Evolutionary conservation across 2,888 invertebrate genomes (phyloP).

Genomic region (Cataglyphis livida): DNA sequence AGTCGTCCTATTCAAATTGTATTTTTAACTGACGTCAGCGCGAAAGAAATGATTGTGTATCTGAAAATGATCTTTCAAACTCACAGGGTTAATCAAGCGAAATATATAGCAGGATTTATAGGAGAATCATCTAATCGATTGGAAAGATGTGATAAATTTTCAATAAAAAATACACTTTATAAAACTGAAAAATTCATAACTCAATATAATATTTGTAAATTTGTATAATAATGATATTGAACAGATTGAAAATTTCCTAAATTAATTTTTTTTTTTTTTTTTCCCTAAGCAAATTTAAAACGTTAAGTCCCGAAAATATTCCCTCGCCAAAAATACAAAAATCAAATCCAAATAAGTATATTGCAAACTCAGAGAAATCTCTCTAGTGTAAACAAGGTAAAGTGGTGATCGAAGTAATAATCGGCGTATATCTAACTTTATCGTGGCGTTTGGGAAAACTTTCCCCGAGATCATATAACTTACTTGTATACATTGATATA

Average conservation of each 20-base stretch:
- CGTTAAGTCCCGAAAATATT: too few species aligned
- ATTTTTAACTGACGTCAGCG: slow-evolving; percentile 19
- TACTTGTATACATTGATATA: slow-evolving; percentile 42
- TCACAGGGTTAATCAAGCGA: slow-evolving; percentile 21
- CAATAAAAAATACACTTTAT: slow-evolving; percentile 23
- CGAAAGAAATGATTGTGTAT: not conserved
- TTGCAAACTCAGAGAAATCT: slow-evolving; percentile 29
- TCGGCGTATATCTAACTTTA: slow-evolving; percentile 46
- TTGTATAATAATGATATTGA: not conserved
- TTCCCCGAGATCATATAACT: slow-evolving; percentile 51
- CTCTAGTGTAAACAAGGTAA: slow-evolving; percentile 64
- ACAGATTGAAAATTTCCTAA: not conserved
- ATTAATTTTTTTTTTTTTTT: not conserved
- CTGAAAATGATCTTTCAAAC: slow-evolving; percentile 19
- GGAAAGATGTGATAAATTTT: slow-evolving; percentile 26
- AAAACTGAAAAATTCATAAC: not conserved
- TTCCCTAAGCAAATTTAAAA: too few species aligned
- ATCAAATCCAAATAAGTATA: slow-evolving; percentile 14
- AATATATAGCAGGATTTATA: slow-evolving; percentile 9
- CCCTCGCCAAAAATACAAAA: not conserved
- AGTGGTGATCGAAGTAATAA: slow-evolving; percentile 69
- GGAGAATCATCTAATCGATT: slow-evolving; percentile 7
- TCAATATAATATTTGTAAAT: slow-evolving; percentile 1
- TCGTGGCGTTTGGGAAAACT: slow-evolving; percentile 65
- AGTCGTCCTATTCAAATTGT: slow-evolving; percentile 9